phyloP scores from a whole-genome alignment of 2,797 vertebrate species.

The Arnoldichthys spilopterus region DNA sequence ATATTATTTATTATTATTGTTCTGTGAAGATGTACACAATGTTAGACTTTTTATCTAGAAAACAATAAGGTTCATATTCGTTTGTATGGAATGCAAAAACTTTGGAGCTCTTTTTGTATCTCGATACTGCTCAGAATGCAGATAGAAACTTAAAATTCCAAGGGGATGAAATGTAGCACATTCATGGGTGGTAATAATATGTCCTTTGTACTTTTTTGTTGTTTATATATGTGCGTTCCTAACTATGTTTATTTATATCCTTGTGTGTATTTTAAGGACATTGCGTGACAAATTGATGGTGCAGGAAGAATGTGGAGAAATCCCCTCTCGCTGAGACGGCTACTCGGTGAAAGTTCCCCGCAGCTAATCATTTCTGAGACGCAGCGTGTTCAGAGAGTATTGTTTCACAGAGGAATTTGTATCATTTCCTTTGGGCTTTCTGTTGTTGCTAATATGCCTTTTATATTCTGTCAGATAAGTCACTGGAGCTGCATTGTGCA shows the following conservation, averaged over 20 bases:
- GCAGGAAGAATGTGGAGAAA: conserved; percentile 57
- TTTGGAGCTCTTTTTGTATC: too few relatives aligned
- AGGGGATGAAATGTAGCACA: background rate
- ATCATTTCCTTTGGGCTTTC: conserved; percentile 67
- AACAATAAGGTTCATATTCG: too few relatives aligned
- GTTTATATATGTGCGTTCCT: background rate
- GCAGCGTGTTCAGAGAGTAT: conserved; percentile 60
- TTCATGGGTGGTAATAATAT: background rate
- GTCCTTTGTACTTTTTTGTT: conserved; percentile 22
- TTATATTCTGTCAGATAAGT: conserved; percentile 55
- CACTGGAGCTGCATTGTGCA: conserved; percentile 7
- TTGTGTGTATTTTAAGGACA: conserved; percentile 47
- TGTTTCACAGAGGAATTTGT: conserved; percentile 68
- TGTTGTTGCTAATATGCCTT: conserved; percentile 58
- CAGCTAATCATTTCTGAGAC: conserved; percentile 54
- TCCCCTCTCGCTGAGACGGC: conserved; percentile 49
- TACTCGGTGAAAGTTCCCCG: conserved; percentile 49
- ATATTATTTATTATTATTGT: too few relatives aligned
- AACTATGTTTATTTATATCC: conserved; percentile 35
- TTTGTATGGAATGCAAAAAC: too few relatives aligned
- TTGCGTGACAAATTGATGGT: conserved; percentile 36
- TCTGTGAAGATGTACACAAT: too few relatives aligned
- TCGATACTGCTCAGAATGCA: too few relatives aligned
- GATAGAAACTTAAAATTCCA: too few relatives aligned
- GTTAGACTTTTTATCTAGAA: too few relatives aligned